Evolutionary conservation across 2,888 invertebrate genomes (phyloP), one percentile per base, ranked within the genome.

Genomic region (Lithophane ornitopus): DNA sequence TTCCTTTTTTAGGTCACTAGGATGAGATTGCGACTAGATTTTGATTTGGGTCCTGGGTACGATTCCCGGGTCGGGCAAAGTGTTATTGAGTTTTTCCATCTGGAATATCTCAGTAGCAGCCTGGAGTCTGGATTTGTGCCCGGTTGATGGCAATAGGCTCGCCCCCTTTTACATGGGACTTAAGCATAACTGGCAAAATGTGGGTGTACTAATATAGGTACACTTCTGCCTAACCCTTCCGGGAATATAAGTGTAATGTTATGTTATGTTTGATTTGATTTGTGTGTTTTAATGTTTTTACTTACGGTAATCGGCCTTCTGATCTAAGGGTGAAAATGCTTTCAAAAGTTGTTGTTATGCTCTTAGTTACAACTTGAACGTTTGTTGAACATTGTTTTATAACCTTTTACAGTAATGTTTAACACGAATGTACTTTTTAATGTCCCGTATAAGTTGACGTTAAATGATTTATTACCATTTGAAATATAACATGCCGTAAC

Each of bases 391-490:
- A 82, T 71, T 62, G 66, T 59, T 62, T 72, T 59, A 54, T n/a
- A n/a, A n/a, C 77, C 70, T 62, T 70, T 70, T 80, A 80, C 28
- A 74, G 56, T 44, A 34, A 71, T 71, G 65, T 74, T 84, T 22
- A 56, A 84, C 73, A 74, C 61, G 46, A 82, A 77, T 80, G 63
- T 74, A 59, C 26, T 73, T 80, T 74, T 74, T 77, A 74, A 82
- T 80, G 73, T 77, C 19, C 39, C 22, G 84, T 74, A 66, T 77
- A 80, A 80, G 69, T 84, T 81, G 77, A 77, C 73, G 39, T 69
- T 6, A 77, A 83, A 84, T 83, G 77, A 83, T 83, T 83, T 84
- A 83, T 84, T 62, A 66, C 65, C 61, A 9, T 65, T 74, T 71
- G 22, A 73, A 74, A 84, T 71, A 70, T 84, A 84, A 62, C 73